Evolutionary conservation across 2,797 vertebrate genomes (phyloP).

Genomic region (Syngnathus acus): DNA sequence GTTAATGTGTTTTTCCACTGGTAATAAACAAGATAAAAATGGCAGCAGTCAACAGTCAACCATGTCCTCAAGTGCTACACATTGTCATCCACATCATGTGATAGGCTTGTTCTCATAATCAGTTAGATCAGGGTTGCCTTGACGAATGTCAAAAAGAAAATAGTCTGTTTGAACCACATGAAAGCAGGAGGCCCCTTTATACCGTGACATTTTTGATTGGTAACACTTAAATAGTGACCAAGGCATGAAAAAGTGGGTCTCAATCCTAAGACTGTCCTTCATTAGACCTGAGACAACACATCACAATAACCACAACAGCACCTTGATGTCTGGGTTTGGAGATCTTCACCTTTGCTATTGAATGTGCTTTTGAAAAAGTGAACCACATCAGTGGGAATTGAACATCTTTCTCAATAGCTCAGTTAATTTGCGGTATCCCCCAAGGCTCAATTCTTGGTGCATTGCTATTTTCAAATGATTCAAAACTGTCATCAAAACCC

Average conservation of each 20-base stretch:
- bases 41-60: constrained; percentile 9
- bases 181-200: constrained; percentile 55
- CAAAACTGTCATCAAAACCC: neutral
- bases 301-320: neutral
- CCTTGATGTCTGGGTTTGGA: neutral
- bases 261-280: constrained; percentile 33
- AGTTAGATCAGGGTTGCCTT: constrained; percentile 50
- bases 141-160: constrained; percentile 60
- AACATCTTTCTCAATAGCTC: neutral
- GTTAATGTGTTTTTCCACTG: neutral
- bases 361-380: neutral
- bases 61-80: constrained; percentile 24
- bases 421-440: neutral
- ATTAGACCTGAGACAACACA: neutral
- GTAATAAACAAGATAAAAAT: neutral
- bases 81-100: constrained; percentile 51
- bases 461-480: neutral
- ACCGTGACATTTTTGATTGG: constrained; percentile 58
- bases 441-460: neutral
- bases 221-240: constrained; percentile 66
- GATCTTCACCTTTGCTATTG: neutral
- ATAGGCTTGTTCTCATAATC: constrained; percentile 58
- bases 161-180: constrained; percentile 59
- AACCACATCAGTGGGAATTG: neutral
- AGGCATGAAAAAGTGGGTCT: constrained; percentile 45